Conservation (phyloP, 2,113 vertebrate species). For the Eclectus roratus region DNA sequence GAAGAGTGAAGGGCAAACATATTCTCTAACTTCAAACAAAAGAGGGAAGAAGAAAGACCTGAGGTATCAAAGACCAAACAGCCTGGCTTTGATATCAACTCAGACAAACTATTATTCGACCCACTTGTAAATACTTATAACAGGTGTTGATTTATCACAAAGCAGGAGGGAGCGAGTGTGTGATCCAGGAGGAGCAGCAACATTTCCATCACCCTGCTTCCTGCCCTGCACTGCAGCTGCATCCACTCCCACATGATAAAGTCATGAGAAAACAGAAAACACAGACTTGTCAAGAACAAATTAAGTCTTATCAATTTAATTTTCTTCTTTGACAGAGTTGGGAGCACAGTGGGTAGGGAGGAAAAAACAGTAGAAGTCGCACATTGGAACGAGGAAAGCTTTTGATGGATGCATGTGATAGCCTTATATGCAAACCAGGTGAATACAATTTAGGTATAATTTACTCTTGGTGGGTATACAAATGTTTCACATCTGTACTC, state of each 20-base stretch:
- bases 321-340: background rate
- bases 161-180: background rate
- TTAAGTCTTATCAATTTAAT: conserved; percentile 41
- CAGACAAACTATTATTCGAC: conserved; percentile 28
- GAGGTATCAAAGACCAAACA: conserved; percentile 7
- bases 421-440: conserved; percentile 18
- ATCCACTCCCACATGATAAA: background rate
- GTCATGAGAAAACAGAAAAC: conserved; percentile 50
- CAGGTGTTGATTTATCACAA: background rate
- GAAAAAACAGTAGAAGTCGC: background rate
- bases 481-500: background rate
- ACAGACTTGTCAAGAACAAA: conserved; percentile 53
- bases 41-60: background rate
- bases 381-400: conserved; percentile 23
- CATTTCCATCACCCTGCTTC: background rate
- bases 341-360: background rate
- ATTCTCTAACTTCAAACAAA: conserved; percentile 35
- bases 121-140: background rate
- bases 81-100: background rate
- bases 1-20: background rate
- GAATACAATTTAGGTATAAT: background rate
- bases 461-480: conserved; percentile 11
- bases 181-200: background rate
- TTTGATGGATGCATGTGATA: conserved; percentile 20
- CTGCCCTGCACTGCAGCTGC: background rate